phyloP scores from a whole-genome alignment of 2,888 invertebrate genomes.

The Spodoptera exigua region DNA sequence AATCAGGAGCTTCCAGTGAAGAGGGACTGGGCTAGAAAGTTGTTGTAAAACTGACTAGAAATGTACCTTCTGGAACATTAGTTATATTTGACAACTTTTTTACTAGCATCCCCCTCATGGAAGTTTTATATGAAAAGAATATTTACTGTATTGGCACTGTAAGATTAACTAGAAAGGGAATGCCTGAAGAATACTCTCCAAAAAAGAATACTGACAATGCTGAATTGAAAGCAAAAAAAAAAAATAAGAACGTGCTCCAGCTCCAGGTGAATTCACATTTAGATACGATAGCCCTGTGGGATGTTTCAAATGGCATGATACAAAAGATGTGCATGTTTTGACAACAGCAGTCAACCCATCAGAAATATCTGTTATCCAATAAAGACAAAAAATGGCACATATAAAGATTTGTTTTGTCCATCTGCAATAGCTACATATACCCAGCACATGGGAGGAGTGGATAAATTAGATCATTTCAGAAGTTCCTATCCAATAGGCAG shows the following conservation, averaged over 20 bases:
- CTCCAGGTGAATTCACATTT: too few species aligned
- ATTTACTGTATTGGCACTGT: conserved; percentile 10
- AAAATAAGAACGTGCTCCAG: too few species aligned
- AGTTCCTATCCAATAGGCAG: background rate
- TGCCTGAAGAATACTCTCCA: conserved; percentile 13
- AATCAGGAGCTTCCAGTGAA: conserved; percentile 5
- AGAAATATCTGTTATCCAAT: too few species aligned
- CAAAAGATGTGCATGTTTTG: conserved; percentile 38
- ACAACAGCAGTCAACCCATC: conserved; percentile 21
- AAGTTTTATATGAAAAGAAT: conserved; percentile 2
- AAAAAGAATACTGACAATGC: too few species aligned
- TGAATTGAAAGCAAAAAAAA: background rate
- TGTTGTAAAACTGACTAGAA: conserved; percentile 3
- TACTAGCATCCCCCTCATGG: conserved; percentile 3
- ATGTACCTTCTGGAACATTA: conserved; percentile 2
- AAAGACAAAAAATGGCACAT: background rate
- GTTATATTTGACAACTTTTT: conserved; percentile 9
- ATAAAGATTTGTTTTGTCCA: conserved; percentile 4
- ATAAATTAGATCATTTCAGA: conserved; percentile 5
- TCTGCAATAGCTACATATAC: background rate
- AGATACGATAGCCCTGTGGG: too few species aligned
- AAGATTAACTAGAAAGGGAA: conserved; percentile 7
- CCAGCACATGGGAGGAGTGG: background rate
- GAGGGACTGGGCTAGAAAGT: conserved; percentile 14
- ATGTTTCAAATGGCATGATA: conserved; percentile 38